Evolutionary conservation across 2,797 vertebrate species (phyloP).

Genomic region (Anabacerthia variegaticeps): DNA sequence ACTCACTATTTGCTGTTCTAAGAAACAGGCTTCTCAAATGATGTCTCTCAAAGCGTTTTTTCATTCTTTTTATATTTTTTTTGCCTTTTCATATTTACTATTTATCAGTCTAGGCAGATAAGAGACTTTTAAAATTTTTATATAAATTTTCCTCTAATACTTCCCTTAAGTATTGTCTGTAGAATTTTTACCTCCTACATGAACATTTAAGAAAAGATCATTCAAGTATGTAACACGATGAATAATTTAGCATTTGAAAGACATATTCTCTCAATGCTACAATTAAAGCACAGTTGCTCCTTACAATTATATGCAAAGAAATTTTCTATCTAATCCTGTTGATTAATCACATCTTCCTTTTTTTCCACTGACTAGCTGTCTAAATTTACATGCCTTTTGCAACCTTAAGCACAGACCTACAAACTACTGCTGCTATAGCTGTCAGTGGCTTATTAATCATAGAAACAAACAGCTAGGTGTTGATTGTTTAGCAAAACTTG

Average conservation of each 20-base stretch:
- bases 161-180: slow-evolving; percentile 3
- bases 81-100: neutral
- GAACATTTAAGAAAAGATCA: slow-evolving; percentile 36
- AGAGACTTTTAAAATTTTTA: neutral
- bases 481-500: neutral
- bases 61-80: neutral
- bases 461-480: neutral
- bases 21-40: slow-evolving; percentile 58
- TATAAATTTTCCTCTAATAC: slow-evolving; percentile 3
- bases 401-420: neutral
- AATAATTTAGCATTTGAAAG: slow-evolving; percentile 64
- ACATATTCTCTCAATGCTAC: slow-evolving; percentile 44
- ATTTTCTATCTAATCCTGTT: slow-evolving; percentile 31
- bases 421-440: neutral
- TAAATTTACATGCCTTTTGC: slow-evolving; percentile 24
- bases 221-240: slow-evolving; percentile 17
- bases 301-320: slow-evolving; percentile 33
- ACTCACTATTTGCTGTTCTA: slow-evolving; percentile 66
- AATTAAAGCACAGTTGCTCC: slow-evolving; percentile 39
- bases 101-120: slow-evolving; percentile 30
- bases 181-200: slow-evolving; percentile 29
- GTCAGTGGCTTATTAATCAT: neutral
- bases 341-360: slow-evolving; percentile 30
- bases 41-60: neutral
- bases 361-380: slow-evolving; percentile 25